These are phyloP conservation scores for Ormyrus thymus DNA, from an alignment of 2,888 invertebrate genomes.

Conservation along the genomic window DNA sequence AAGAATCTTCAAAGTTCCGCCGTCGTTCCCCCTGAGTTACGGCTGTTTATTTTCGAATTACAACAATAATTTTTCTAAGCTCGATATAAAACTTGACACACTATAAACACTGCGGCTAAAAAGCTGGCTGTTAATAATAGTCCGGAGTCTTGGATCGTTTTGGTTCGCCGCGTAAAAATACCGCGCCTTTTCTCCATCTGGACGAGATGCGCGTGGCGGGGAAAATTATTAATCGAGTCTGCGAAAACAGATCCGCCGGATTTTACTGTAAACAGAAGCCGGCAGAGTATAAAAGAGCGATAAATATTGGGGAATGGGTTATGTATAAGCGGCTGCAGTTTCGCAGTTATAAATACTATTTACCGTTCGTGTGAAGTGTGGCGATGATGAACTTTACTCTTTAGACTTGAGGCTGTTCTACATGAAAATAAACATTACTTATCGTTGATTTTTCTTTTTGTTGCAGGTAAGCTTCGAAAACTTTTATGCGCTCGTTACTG, in stretches of 20 bases:
- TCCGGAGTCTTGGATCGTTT: too few species aligned
- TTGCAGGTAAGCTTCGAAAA: constrained; percentile 42
- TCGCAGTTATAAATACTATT: background rate
- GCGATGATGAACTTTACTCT: background rate
- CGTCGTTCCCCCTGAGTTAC: background rate
- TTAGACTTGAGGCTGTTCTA: too few species aligned
- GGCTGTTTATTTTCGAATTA: constrained; percentile 4
- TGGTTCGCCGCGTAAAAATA: too few species aligned
- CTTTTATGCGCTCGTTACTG: background rate
- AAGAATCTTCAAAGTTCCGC: too few species aligned
- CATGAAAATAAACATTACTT: background rate
- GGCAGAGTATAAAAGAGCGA: background rate
- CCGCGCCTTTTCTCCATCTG: too few species aligned
- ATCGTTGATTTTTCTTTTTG: constrained; percentile 19
- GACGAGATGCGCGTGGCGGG: too few species aligned
- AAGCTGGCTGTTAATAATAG: too few species aligned
- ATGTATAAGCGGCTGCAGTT: background rate
- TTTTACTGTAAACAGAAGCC: background rate
- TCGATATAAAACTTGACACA: constrained; percentile 4
- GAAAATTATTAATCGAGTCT: constrained; percentile 26
- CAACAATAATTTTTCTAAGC: constrained; percentile 3
- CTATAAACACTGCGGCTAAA: background rate
- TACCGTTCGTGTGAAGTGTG: background rate
- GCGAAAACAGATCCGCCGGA: background rate
- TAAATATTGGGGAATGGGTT: constrained; percentile 24